Evolutionary conservation across 2,888 invertebrate genomes (phyloP).

Genomic region (Apodemia hepburni): DNA sequence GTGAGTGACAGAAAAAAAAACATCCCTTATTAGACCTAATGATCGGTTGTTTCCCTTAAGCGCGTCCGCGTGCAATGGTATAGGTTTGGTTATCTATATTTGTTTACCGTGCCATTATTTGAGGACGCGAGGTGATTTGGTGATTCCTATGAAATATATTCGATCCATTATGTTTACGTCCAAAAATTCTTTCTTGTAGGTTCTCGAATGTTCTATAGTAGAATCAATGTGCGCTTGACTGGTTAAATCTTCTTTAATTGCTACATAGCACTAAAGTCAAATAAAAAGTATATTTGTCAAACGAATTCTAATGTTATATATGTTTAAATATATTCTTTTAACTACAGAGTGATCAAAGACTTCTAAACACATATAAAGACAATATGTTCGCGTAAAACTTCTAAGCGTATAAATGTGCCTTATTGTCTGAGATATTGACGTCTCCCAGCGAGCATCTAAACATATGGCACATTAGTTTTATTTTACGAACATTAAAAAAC

Average conservation of each 20-base stretch:
- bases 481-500: too few species aligned
- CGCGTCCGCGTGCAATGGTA: constrained; percentile 36
- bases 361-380: too few species aligned
- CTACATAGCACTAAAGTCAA: constrained; percentile 14
- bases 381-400: too few species aligned
- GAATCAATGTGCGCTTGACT: constrained; percentile 74
- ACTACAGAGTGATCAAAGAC: too few species aligned
- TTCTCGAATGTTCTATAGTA: constrained; percentile 73
- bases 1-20: not conserved
- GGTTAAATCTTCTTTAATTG: constrained; percentile 44
- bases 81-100: constrained; percentile 31
- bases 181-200: constrained; percentile 56
- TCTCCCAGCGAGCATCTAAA: too few species aligned
- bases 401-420: too few species aligned
- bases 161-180: constrained; percentile 41
- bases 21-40: not conserved
- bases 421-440: too few species aligned
- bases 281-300: too few species aligned
- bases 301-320: too few species aligned
- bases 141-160: constrained; percentile 51
- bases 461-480: too few species aligned
- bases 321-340: too few species aligned
- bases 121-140: constrained; percentile 47
- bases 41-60: constrained; percentile 38
- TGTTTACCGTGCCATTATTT: constrained; percentile 62